These are phyloP conservation scores for Toxotes lorentzi DNA, from an alignment of 2,797 vertebrate species.

Conservation along the genomic window DNA sequence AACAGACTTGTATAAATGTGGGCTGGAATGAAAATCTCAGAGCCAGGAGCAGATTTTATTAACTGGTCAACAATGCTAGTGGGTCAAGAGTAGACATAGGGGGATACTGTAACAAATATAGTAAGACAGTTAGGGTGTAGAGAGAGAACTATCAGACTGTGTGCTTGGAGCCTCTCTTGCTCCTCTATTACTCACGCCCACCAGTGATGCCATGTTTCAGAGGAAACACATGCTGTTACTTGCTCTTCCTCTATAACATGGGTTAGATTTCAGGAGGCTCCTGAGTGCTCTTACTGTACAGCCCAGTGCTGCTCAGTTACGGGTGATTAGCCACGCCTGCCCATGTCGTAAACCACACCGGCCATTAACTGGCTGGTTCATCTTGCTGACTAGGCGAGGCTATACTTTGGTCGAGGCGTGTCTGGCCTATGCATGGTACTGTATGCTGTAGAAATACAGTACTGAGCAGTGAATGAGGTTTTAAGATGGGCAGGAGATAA, in stretches of 20 bases:
- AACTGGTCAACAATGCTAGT: conserved; percentile 38
- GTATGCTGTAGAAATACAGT: conserved; percentile 10
- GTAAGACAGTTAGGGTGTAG: conserved; percentile 20
- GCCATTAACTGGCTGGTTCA: conserved; percentile 67
- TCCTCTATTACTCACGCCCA: conserved; percentile 59
- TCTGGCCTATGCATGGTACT: neutral
- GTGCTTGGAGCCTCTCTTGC: conserved; percentile 9
- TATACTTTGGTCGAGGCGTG: conserved; percentile 37
- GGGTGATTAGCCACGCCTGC: conserved; percentile 72
- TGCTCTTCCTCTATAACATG: conserved; percentile 41
- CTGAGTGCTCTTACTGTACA: conserved; percentile 72
- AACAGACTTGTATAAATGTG: conserved; percentile 49
- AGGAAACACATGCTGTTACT: conserved; percentile 59
- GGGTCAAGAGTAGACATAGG: conserved; percentile 39
- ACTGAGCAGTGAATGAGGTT: neutral
- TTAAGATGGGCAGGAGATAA: neutral
- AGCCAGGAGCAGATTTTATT: conserved; percentile 52
- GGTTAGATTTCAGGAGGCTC: conserved; percentile 72
- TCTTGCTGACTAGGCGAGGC: conserved; percentile 35
- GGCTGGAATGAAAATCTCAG: conserved; percentile 42
- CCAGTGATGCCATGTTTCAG: conserved; percentile 52
- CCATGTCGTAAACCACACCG: conserved; percentile 55
- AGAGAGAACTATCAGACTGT: conserved; percentile 3
- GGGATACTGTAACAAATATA: conserved; percentile 34
- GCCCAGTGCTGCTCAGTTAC: conserved; percentile 58